Conservation (phyloP, 2,888 invertebrate species). For the Pristionchus maxplancki region DNA sequence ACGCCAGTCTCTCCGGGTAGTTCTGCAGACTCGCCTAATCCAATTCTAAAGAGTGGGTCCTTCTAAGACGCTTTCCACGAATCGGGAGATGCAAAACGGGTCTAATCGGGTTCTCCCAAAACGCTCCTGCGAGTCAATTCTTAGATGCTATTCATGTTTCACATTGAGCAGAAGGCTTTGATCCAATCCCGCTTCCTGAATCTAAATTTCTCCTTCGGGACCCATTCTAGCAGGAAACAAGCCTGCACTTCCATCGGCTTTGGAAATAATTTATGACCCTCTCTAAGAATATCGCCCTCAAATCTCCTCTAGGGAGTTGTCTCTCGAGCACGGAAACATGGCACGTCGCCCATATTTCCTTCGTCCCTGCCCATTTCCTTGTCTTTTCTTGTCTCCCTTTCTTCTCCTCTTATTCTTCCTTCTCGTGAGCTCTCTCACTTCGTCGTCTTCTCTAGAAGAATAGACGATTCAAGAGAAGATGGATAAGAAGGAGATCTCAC, state of each 20-base stretch:
- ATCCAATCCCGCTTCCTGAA: too few relatives aligned
- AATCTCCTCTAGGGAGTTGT: neutral
- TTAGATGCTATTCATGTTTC: too few relatives aligned
- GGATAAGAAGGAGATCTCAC: neutral
- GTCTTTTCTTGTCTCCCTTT: neutral
- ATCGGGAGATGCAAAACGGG: too few relatives aligned
- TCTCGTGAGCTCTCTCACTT: neutral
- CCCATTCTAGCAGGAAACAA: neutral
- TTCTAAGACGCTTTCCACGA: too few relatives aligned
- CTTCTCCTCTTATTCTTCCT: neutral
- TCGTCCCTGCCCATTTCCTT: neutral
- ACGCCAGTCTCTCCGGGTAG: too few relatives aligned
- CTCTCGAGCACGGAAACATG: neutral
- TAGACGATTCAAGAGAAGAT: neutral
- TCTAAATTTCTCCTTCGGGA: neutral
- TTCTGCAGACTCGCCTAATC: too few relatives aligned
- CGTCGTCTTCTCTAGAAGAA: neutral
- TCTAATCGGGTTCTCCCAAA: too few relatives aligned
- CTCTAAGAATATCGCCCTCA: neutral
- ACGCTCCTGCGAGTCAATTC: too few relatives aligned
- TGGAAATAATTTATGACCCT: neutral
- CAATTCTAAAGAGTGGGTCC: too few relatives aligned
- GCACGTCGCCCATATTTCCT: neutral
- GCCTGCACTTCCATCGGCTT: neutral
- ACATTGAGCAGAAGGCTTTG: too few relatives aligned